Base-by-base conservation (phyloP, 2,888 invertebrate species). In the Scaeva pyrastri region DNA sequence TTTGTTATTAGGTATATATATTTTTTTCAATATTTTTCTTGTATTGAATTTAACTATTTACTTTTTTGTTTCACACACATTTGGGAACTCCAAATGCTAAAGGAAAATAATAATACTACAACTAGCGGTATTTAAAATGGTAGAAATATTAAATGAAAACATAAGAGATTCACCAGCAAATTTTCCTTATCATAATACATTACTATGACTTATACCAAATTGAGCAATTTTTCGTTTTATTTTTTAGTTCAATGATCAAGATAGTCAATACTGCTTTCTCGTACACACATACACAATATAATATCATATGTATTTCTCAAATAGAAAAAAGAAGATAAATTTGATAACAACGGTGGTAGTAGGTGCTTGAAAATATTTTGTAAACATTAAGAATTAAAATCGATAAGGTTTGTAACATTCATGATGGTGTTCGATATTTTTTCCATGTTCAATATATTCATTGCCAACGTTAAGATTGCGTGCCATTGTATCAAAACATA, bases 131-230 rank as follows among this genome's bases (percentile, higher is more conserved):
- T 14, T 36, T 12, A n/a, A 21, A 23, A n/a, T 16, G 71, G 80
- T 81, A 76, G 72, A 75, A 80, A 80, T 84, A 84, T 84, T 72
- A 80, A 80, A 80, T 58, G 71, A 84, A n/a, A 84, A 19, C 14
- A 4, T 48, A 48, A 21, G 80, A 85, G 80, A 85, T 85, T 85
- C 80, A 58, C 56, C 31, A 21, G 19, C 2, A 55, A 45, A 66
- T 21, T 43, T 0, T 45, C 31, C 2, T 66, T 48, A 21, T 48
- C 43, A 58, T 64, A 45, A 36, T 45, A 36, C 14, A 36, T 19
- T 16, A 16, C 8, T 52, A 58, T 50, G 41, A 45, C 12, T 48
- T 66, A 31, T 52, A 68, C 55, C 62, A 79, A 84, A 66, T 80
- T 76, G 80, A 80, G 84, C 75, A 80, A 84, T 52, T 23, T 55